phyloP scores from a whole-genome alignment of 2,888 invertebrate genomes.

The Argyra leucocephala region DNA sequence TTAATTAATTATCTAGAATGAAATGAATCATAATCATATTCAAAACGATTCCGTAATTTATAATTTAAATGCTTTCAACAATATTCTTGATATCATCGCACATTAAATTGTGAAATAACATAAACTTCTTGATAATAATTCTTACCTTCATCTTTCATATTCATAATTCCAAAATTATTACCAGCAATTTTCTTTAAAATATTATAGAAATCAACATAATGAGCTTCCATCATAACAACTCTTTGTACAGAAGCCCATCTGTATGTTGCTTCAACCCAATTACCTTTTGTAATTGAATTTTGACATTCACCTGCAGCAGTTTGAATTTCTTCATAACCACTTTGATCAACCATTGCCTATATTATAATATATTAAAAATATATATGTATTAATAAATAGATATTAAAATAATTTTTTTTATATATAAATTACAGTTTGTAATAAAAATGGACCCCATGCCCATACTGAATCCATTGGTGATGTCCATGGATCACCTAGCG shows the following conservation, averaged over 20 bases:
- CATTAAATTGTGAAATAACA: not conserved
- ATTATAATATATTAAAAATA: slow-evolving; percentile 17
- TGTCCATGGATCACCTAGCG: slow-evolving; percentile 83
- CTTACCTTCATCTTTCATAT: slow-evolving; percentile 18
- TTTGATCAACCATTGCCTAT: slow-evolving; percentile 58
- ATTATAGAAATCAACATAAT: slow-evolving; percentile 71
- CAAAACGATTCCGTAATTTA: slow-evolving; percentile 7
- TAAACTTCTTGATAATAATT: not conserved
- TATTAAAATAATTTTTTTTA: not conserved
- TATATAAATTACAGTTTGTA: slow-evolving; percentile 51
- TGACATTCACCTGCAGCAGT: slow-evolving; percentile 49
- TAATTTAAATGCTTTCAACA: slow-evolving; percentile 23
- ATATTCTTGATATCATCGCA: not conserved
- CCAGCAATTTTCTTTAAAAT: slow-evolving; percentile 48
- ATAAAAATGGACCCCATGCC: slow-evolving; percentile 72
- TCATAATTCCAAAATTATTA: not conserved
- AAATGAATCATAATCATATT: slow-evolving; percentile 18
- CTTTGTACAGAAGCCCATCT: slow-evolving; percentile 58
- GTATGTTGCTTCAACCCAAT: slow-evolving; percentile 52
- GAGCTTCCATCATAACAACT: slow-evolving; percentile 53
- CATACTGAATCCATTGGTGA: slow-evolving; percentile 75
- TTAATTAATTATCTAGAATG: slow-evolving; percentile 7
- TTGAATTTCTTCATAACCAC: slow-evolving; percentile 54
- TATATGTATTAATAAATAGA: not conserved
- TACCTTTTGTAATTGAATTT: slow-evolving; percentile 48